phyloP scores from a whole-genome alignment of 2,888 invertebrate species.

The Notodonta dromedarius region DNA sequence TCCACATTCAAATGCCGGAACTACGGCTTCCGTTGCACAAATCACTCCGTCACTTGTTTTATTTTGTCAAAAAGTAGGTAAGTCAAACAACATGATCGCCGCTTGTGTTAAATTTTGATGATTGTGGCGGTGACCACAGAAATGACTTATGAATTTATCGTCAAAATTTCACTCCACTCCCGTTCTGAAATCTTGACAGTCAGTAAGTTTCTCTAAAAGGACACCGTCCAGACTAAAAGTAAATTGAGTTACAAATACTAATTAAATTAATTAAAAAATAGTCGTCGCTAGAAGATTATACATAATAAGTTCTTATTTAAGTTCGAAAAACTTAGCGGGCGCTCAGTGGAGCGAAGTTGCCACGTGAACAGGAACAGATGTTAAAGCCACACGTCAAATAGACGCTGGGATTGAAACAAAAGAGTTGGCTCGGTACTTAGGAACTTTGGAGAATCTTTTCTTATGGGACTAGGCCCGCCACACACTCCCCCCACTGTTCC shows the following conservation, averaged over 20 bases:
- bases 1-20: conserved; percentile 62
- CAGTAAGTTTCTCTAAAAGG: too few relatives aligned
- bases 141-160: too few relatives aligned
- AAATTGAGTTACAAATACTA: conserved; percentile 20
- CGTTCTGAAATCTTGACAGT: too few relatives aligned
- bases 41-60: conserved; percentile 61
- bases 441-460: conserved; percentile 37
- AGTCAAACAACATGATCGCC: not conserved
- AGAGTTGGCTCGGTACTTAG: conserved; percentile 36
- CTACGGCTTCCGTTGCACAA: conserved; percentile 61
- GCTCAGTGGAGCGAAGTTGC: conserved; percentile 31
- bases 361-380: conserved; percentile 43
- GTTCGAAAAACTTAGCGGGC: conserved; percentile 26
- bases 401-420: conserved; percentile 47
- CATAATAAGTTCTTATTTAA: conserved; percentile 47
- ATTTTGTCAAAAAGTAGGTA: conserved; percentile 18
- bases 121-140: too few relatives aligned
- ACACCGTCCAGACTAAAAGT: not conserved
- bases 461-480: too few relatives aligned
- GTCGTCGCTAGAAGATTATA: conserved; percentile 33
- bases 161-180: too few relatives aligned
- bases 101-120: too few relatives aligned
- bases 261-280: conserved; percentile 40
- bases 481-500: too few relatives aligned
- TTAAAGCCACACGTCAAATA: conserved; percentile 59